These are phyloP conservation scores for Dinomys branickii DNA, from an alignment of 2,113 vertebrate genomes.

Conservation along the genomic window DNA sequence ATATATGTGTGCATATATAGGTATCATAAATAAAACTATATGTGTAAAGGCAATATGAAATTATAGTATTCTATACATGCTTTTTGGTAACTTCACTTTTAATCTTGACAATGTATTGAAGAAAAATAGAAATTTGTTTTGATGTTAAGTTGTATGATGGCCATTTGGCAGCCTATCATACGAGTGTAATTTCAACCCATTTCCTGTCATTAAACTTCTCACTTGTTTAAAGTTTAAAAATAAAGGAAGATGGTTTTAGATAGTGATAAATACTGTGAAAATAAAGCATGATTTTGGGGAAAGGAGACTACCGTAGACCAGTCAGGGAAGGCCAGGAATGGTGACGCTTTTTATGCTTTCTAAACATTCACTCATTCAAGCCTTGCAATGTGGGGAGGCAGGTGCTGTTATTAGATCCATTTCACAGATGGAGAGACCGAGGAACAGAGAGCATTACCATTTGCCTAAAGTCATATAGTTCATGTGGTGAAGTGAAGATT, in stretches of 20 bases:
- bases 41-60: background rate
- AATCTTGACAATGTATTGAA: background rate
- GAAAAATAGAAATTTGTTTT: background rate
- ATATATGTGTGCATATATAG: background rate
- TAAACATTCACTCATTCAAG: background rate
- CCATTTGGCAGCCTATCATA: background rate
- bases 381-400: background rate
- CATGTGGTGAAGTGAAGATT: background rate
- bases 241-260: background rate
- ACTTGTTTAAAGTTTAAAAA: background rate
- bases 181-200: background rate
- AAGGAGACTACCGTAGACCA: background rate
- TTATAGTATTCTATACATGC: background rate
- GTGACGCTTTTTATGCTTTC: background rate
- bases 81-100: background rate
- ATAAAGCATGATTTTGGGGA: background rate
- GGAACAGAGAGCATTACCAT: background rate
- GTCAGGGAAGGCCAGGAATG: background rate
- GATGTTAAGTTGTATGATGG: background rate
- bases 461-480: background rate
- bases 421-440: background rate
- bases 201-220: background rate
- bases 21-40: background rate
- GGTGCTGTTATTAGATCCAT: background rate
- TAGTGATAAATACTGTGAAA: background rate